A percentile compares a stretch with the other conserved stretches of the same genome.
These are phyloP conservation scores for Abscondita cerata DNA, from an alignment of 2,888 invertebrate species.

Conservation along the genomic window DNA sequence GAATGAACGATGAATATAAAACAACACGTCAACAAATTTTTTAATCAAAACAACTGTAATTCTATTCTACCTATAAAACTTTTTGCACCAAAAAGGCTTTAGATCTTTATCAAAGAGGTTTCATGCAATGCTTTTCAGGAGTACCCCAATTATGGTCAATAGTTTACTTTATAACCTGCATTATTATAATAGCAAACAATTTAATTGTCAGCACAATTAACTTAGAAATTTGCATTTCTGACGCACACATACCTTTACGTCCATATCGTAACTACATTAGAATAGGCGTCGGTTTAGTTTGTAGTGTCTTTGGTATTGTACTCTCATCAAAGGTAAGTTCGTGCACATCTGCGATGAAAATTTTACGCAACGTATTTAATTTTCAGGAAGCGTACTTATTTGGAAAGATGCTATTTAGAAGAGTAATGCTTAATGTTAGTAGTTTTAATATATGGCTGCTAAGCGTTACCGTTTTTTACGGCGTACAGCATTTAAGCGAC, in stretches of 20 bases:
- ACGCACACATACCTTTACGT: constrained; percentile 18
- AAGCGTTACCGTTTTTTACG: constrained; percentile 35
- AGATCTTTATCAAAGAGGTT: too few relatives aligned
- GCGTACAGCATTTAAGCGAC: constrained; percentile 40
- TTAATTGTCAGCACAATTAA: constrained; percentile 21
- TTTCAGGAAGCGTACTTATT: constrained; percentile 11
- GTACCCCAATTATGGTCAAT: constrained; percentile 30
- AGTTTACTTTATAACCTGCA: constrained; percentile 23
- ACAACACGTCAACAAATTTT: too few relatives aligned
- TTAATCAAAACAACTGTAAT: too few relatives aligned
- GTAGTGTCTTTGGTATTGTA: constrained; percentile 6
- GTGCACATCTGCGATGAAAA: too few relatives aligned
- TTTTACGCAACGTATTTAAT: constrained; percentile 1
- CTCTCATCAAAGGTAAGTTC: constrained; percentile 26
- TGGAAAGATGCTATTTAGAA: constrained; percentile 8
- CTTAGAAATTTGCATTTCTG: constrained; percentile 21
- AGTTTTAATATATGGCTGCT: constrained; percentile 29
- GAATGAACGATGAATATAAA: too few relatives aligned
- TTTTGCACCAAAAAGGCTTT: too few relatives aligned
- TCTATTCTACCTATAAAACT: too few relatives aligned
- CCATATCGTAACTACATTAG: constrained; percentile 27
- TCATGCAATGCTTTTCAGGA: constrained; percentile 15
- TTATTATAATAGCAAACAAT: constrained; percentile 20
- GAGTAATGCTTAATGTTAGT: constrained; percentile 10
- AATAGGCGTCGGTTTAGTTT: constrained; percentile 16